Evolutionary conservation across 2,113 vertebrate species (phyloP).

Genomic region (Caranx melampygus): DNA sequence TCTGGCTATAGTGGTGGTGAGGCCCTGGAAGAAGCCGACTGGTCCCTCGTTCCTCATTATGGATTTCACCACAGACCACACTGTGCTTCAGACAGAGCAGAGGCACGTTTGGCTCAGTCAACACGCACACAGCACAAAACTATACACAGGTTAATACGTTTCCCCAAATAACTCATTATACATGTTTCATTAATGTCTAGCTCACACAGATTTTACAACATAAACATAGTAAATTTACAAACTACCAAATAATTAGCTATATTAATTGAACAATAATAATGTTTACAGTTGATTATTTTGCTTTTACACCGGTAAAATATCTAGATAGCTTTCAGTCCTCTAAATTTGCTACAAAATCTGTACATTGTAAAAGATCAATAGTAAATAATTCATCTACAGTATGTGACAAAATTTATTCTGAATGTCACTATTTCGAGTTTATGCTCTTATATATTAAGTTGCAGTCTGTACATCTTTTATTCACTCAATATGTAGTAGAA

Average conservation of each 20-base stretch:
- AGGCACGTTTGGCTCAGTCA: neutral
- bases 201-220: too few relatives aligned
- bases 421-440: neutral
- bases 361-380: too few relatives aligned
- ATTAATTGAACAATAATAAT: too few relatives aligned
- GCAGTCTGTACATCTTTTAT: too few relatives aligned
- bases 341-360: too few relatives aligned
- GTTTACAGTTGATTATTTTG: too few relatives aligned
- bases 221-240: too few relatives aligned
- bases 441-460: too few relatives aligned
- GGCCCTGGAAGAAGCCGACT: constrained; percentile 92
- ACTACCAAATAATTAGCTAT: too few relatives aligned
- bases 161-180: neutral
- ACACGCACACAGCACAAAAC: neutral
- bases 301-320: too few relatives aligned
- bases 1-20: constrained; percentile 92
- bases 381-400: neutral
- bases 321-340: too few relatives aligned
- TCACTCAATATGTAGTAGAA: neutral
- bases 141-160: neutral
- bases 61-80: constrained; percentile 93
- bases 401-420: neutral
- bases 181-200: too few relatives aligned
- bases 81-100: constrained; percentile 83
- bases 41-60: constrained; percentile 91